phyloP scores from a whole-genome alignment of 2,797 vertebrate species.

The Sandelia bainsii region DNA sequence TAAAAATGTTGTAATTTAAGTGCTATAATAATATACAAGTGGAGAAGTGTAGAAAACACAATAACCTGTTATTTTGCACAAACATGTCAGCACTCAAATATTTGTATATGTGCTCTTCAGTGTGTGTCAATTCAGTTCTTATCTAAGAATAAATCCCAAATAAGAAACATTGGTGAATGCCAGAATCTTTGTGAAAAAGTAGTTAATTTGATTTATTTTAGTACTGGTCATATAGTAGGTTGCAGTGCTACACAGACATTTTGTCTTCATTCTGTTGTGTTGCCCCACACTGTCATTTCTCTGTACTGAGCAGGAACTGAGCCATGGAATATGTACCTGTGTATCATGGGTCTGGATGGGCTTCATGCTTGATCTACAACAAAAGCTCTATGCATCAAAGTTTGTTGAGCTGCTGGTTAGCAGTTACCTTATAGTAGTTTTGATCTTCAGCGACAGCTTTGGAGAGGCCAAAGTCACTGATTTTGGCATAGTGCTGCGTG shows the following conservation, averaged over 20 bases:
- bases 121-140: too few species aligned
- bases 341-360: too few species aligned
- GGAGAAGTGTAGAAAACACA: too few species aligned
- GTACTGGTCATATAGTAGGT: background rate
- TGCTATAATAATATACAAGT: too few species aligned
- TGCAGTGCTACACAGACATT: too few species aligned
- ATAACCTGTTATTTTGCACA: too few species aligned
- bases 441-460: constrained; percentile 93
- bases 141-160: too few species aligned
- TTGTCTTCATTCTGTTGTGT: too few species aligned
- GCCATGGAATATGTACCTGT: background rate
- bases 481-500: constrained; percentile 98
- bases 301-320: background rate
- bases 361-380: background rate
- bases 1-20: too few species aligned
- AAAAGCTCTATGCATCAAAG: too few species aligned
- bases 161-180: background rate
- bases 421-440: constrained; percentile 83
- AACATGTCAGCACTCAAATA: too few species aligned
- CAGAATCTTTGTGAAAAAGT: background rate
- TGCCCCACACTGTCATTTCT: background rate
- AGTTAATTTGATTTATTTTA: background rate
- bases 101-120: too few species aligned
- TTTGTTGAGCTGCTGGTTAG: background rate
- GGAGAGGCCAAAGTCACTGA: constrained; percentile 98